Percentiles rank a stretch among this genome's conserved stretches.
These are phyloP conservation scores for Characodon lateralis DNA, from an alignment of 2,797 vertebrate genomes.

Conservation along the genomic window DNA sequence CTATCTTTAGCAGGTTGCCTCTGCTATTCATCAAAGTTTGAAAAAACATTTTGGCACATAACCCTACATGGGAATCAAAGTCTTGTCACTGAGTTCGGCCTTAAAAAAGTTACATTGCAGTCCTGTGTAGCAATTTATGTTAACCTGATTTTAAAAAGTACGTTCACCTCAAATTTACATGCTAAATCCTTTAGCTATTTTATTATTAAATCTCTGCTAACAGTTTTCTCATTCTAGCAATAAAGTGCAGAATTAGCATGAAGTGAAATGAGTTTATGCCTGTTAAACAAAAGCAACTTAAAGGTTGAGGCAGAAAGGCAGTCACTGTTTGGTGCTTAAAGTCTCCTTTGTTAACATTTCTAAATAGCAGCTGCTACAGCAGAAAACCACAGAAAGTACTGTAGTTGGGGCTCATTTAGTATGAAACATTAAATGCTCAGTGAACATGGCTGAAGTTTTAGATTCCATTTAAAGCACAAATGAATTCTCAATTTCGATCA, in stretches of 20 bases:
- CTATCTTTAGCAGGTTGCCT: not conserved
- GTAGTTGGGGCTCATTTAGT: not conserved
- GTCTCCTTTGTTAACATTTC: not conserved
- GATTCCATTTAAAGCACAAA: constrained; percentile 3
- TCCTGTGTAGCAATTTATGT: not conserved
- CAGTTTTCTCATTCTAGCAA: not conserved
- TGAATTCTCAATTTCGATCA: not conserved
- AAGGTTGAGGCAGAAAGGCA: not conserved
- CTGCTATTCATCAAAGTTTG: not conserved
- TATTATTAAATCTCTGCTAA: not conserved
- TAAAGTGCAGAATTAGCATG: not conserved
- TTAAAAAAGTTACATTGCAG: not conserved
- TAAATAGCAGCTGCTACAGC: not conserved
- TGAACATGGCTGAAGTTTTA: not conserved
- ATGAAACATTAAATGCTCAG: not conserved
- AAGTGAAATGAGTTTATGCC: not conserved
- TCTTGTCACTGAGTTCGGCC: not conserved
- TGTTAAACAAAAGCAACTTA: not conserved
- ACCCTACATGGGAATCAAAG: not conserved
- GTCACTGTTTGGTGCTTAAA: not conserved
- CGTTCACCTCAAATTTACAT: not conserved
- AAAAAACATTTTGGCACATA: not conserved
- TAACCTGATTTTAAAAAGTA: not conserved
- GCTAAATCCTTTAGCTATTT: not conserved
- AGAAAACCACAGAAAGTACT: not conserved